These are phyloP conservation scores for Mandrillus leucophaeus DNA, from an alignment of 2,113 vertebrate genomes.

Conservation along the genomic window DNA sequence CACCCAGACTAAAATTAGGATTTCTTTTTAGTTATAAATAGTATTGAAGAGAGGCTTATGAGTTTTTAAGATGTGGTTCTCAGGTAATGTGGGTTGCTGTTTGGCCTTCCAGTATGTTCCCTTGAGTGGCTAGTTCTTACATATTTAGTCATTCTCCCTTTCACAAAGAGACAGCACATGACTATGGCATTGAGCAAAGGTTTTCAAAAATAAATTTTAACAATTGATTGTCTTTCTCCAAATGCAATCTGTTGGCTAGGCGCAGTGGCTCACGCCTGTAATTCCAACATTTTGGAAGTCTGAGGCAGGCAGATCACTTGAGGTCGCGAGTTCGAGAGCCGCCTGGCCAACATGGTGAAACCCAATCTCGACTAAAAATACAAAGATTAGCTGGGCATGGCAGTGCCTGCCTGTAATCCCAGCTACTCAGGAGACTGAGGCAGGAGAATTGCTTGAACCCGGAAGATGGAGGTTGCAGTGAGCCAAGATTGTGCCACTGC, in stretches of 20 bases:
- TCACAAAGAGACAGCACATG: not conserved
- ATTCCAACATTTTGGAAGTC: too few species aligned
- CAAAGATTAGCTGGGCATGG: too few species aligned
- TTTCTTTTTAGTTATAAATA: not conserved
- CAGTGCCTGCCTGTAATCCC: too few species aligned
- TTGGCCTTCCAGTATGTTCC: not conserved
- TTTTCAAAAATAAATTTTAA: constrained; percentile 29
- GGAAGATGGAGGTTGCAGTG: too few species aligned
- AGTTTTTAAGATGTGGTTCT: not conserved
- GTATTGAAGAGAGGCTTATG: not conserved
- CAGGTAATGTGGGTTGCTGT: not conserved
- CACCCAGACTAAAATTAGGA: not conserved
- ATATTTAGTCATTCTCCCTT: not conserved
- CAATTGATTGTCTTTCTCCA: not conserved
- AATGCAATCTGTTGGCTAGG: not conserved
- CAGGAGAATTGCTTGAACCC: too few species aligned
- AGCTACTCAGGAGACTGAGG: too few species aligned
- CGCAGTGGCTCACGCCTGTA: too few species aligned
- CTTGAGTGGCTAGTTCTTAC: not conserved
- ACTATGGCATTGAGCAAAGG: not conserved
- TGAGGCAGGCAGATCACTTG: too few species aligned
- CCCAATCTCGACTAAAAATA: too few species aligned
- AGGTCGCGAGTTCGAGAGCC: too few species aligned
- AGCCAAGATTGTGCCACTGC: too few species aligned
- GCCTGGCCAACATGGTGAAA: too few species aligned